A percentile compares a stretch with the other conserved stretches of the same genome.
Evolutionary conservation across 2,797 vertebrate genomes (phyloP).

Genomic region (Oreochromis mossambicus): DNA sequence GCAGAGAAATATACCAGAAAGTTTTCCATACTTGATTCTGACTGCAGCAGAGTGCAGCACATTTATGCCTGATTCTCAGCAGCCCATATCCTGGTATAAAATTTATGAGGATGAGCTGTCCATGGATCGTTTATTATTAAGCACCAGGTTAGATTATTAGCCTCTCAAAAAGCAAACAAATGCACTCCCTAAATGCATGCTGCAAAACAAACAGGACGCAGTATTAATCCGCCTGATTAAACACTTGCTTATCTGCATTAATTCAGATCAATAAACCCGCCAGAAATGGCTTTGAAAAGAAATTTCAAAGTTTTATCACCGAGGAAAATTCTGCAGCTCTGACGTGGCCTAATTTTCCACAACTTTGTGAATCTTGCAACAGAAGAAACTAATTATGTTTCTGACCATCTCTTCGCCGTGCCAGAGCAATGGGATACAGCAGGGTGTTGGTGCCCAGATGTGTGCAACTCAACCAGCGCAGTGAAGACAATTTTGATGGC

Average conservation of each 20-base stretch:
- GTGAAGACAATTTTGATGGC: constrained; percentile 22
- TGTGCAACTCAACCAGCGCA: not conserved
- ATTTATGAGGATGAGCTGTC: not conserved
- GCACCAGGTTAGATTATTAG: not conserved
- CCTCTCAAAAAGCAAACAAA: not conserved
- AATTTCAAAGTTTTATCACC: rapidly evolving
- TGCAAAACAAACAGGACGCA: not conserved
- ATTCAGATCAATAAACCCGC: constrained; percentile 5
- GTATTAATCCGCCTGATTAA: constrained; percentile 13
- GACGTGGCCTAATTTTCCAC: not conserved
- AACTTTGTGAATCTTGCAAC: not conserved
- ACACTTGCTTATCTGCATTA: not conserved
- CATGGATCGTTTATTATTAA: not conserved
- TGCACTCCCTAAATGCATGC: not conserved
- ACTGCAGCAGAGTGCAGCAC: not conserved
- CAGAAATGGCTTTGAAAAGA: not conserved
- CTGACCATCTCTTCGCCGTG: not conserved
- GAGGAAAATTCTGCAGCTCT: not conserved
- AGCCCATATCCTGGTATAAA: not conserved
- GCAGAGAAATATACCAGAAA: constrained; percentile 63
- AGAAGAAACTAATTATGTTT: not conserved
- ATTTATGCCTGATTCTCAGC: not conserved
- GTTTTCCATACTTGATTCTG: constrained; percentile 9
- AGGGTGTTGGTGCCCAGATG: not conserved
- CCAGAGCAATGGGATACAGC: not conserved